These are phyloP conservation scores for Micromussa lordhowensis DNA, from an alignment of 92 coral and sea anemone genomes.

Conservation along the genomic window DNA sequence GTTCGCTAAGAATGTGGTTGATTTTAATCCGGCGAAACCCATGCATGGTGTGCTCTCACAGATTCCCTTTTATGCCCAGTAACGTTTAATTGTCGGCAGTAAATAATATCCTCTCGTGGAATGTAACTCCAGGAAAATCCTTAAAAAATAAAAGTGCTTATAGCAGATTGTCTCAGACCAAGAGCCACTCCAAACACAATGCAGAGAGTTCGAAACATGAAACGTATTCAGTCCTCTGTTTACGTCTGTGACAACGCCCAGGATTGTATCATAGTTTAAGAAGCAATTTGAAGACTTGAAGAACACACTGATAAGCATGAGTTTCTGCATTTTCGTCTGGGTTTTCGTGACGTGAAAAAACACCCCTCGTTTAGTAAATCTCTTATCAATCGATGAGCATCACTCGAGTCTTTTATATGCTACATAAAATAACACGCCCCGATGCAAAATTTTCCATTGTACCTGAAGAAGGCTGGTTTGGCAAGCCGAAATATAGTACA, in stretches of 20 bases:
- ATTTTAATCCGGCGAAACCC: too few species aligned
- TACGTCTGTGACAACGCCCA: conserved; percentile 12
- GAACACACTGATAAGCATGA: not conserved
- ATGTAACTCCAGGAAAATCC: too few species aligned
- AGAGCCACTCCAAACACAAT: not conserved
- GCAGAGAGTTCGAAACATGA: not conserved
- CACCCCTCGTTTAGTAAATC: not conserved
- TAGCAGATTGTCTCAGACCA: not conserved
- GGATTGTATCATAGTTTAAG: not conserved
- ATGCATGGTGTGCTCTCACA: too few species aligned
- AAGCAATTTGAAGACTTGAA: not conserved
- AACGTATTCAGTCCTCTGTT: not conserved
- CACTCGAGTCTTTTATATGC: too few species aligned
- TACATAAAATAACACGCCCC: too few species aligned
- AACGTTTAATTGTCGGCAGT: not conserved
- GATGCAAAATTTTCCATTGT: too few species aligned
- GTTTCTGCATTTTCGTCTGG: not conserved
- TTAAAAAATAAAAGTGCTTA: not conserved
- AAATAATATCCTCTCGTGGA: not conserved
- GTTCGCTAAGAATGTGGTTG: too few species aligned
- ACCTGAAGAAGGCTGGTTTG: too few species aligned
- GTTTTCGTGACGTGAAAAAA: not conserved
- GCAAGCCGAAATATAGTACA: too few species aligned
- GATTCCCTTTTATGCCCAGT: not conserved
- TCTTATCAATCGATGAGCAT: not conserved